Conservation (phyloP, 92 coral and sea anemone species). For the Zoanthus sansibaricus region DNA sequence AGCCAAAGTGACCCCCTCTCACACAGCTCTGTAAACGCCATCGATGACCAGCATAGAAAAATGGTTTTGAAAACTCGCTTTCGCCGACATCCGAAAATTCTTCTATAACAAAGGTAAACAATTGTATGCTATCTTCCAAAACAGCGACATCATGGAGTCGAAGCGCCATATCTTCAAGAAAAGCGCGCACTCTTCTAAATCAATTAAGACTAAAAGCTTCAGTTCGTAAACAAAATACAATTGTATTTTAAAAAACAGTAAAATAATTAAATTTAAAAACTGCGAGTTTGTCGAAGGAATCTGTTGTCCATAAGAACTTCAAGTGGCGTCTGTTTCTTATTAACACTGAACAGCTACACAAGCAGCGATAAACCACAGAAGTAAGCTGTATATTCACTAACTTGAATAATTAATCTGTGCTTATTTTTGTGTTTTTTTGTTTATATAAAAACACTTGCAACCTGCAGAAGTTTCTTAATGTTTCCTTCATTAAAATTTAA, state of each 20-base stretch:
- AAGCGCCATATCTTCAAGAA: no score
- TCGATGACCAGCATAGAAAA: slow-evolving; percentile 86
- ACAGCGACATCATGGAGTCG: slow-evolving; percentile 76
- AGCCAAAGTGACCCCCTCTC: slow-evolving; percentile 86
- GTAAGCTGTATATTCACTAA: neutral
- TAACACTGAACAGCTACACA: neutral
- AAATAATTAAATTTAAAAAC: neutral
- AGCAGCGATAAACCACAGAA: slow-evolving; percentile 30
- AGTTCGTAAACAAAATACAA: neutral
- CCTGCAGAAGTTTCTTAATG: neutral
- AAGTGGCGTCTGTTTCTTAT: slow-evolving; percentile 28
- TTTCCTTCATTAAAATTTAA: slow-evolving; percentile 19
- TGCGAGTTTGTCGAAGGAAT: neutral
- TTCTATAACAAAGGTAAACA: slow-evolving; percentile 86
- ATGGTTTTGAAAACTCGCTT: slow-evolving; percentile 83
- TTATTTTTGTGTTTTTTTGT: neutral
- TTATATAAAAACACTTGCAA: slow-evolving; percentile 13
- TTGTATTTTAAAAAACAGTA: neutral
- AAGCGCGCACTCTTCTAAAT: neutral
- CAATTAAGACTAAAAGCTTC: neutral
- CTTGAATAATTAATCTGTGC: neutral
- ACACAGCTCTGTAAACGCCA: slow-evolving; percentile 96
- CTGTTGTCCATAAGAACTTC: neutral
- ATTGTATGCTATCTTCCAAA: slow-evolving; percentile 69
- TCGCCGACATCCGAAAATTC: slow-evolving; percentile 80